Base-by-base conservation (phyloP, 2,113 vertebrate species). In the Hirundichthys speculiger region DNA sequence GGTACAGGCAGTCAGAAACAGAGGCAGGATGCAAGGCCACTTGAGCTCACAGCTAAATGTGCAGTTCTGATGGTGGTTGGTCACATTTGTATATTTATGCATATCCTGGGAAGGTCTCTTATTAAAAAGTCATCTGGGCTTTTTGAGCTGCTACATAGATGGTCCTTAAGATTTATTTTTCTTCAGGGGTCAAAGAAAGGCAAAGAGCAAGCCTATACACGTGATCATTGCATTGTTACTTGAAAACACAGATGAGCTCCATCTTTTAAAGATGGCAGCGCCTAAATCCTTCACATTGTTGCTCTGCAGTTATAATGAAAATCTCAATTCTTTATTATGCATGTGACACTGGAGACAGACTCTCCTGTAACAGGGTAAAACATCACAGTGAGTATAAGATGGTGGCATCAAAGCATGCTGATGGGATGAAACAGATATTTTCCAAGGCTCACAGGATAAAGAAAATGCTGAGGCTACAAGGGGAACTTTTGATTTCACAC, bases 1-100 rank as follows among this genome's bases (percentile, higher is more conserved):
- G 73, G 82, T 63, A 72, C 71, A 57, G 63, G 73, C 68, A 71
- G 22, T 62, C 38, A 61, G 58, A 72, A 60, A 73, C 39, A 74
- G 70, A 82, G 65, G 67, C 51, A 45, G 49, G 50, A 34, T 73
- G 57, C 5, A 64, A 77, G 57, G 59, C 57, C 63, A 38, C 72
- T 77, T 62, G 54, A 25, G 55, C 47, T 53, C 21, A 27, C 55
- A 58, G 51, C 27, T 9, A 49, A 73, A 67, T 43, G 46, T 34
- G 38, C 52, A 24, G 57, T 59, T 40, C 66, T 45, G 42, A 59
- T 61, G 46, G 40, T 25, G 55, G 60, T 34, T 21, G 52, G 65
- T 5, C 30, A 34, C 30, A 10, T 34, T 9, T 34, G 30, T 34
- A 9, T 34, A 34, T 7, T 34, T 34, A 10, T 34, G 30, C 7